Evolutionary conservation across 2,888 invertebrate genomes (phyloP).

Genomic region (Eristalinus aeneus): DNA sequence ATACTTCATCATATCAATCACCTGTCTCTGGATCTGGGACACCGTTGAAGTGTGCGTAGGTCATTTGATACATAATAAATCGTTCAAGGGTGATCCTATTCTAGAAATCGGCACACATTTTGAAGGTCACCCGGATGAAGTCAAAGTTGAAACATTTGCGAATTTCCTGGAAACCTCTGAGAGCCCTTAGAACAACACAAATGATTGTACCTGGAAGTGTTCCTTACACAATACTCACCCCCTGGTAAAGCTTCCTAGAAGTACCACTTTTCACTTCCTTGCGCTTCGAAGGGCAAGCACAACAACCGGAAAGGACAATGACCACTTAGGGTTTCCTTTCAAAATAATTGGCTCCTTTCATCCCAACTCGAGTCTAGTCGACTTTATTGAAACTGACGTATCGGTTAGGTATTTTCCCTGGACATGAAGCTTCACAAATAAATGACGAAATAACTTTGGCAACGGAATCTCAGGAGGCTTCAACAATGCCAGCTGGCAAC

Average conservation of each 20-base stretch:
- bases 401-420: background rate
- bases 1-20: background rate
- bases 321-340: slow-evolving; percentile 34
- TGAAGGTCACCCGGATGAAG: background rate
- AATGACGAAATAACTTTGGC: background rate
- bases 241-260: background rate
- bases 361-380: background rate
- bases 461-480: background rate
- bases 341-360: slow-evolving; percentile 22
- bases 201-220: slow-evolving; percentile 1
- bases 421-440: background rate
- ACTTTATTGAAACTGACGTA: background rate
- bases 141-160: background rate
- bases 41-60: background rate
- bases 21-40: background rate
- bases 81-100: background rate
- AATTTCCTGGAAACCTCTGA: background rate
- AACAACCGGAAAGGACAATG: slow-evolving; percentile 26
- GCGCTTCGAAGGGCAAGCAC: slow-evolving; percentile 9
- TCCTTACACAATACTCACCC: background rate
- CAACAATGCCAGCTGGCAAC: background rate
- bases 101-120: background rate
- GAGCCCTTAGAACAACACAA: background rate
- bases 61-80: background rate
- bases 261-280: slow-evolving; percentile 2